Conservation (phyloP, 2,113 vertebrate genomes). For the Colaptes auratus region DNA sequence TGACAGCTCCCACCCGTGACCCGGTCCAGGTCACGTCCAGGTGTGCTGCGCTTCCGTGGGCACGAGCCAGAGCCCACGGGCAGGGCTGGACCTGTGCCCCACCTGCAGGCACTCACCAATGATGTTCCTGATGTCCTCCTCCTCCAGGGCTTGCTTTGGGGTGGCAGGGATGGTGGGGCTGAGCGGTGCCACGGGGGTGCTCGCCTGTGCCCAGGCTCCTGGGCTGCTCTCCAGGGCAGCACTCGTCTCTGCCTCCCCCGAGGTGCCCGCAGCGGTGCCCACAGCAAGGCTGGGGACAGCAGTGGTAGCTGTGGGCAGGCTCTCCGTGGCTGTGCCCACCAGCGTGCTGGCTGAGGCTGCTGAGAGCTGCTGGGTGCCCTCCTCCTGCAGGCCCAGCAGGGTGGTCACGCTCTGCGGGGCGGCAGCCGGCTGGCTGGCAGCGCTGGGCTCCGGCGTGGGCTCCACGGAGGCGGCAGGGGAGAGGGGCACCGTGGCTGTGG, state of each 20-base stretch:
- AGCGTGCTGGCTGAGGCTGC: neutral
- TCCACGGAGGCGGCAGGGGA: neutral
- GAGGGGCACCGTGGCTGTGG: neutral
- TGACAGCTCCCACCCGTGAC: neutral
- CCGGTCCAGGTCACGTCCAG: neutral
- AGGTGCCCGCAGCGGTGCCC: neutral
- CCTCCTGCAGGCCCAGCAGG: accelerated
- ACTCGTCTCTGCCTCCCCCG: neutral
- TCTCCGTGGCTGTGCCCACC: neutral
- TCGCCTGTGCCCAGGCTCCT: neutral
- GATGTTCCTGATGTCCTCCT: constrained; percentile 76
- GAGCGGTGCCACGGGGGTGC: accelerated
- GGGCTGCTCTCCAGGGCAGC: neutral
- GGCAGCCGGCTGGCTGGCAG: neutral
- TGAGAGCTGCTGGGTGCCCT: neutral
- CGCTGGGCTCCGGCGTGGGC: neutral
- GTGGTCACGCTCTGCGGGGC: neutral
- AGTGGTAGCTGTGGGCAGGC: neutral
- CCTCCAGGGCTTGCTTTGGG: constrained; percentile 66
- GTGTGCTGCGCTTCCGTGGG: too few species aligned
- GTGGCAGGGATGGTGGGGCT: neutral
- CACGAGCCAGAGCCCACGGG: accelerated
- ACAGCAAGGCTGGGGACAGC: neutral
- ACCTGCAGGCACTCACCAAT: constrained; percentile 74
- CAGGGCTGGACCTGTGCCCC: neutral